Base-by-base conservation (phyloP, 2,113 vertebrate genomes). In the Peromyscus maniculatus region DNA sequence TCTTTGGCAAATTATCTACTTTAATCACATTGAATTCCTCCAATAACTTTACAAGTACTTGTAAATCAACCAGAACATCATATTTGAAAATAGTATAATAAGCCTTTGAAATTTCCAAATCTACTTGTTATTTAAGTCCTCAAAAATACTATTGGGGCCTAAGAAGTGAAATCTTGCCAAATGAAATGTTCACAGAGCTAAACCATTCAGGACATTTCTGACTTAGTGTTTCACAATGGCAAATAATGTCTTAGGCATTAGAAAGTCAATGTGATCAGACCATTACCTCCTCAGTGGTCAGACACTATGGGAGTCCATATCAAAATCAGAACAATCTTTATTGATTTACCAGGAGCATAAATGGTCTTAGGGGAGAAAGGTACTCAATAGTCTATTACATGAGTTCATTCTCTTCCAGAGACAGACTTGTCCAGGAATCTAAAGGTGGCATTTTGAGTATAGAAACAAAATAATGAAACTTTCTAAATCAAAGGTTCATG, bases 321-420 rank as follows among this genome's bases (percentile, higher is more conserved):
- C 33, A 93, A 96, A 94, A 93, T 69, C 67, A 95, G 39, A 94
- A 67, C 36, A 5, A 33, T 77, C 69, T 89, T 86, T 62, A 95
- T 67, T 84, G 93, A 94, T 91, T 95, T 77, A 33, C 36, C 46
- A 33, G 3, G 36, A 92, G n/a, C 77, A 33, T 4, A 52, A 64
- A 87, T 43, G 28, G 7, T 66, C 55, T 71, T 49, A 80, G 77
- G 26, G 64, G 46, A 84, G 59, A 91, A 49, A 96, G 84, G 43
- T 69, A 86, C 83, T 91, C n/a, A 24, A 88, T 89, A 75, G 28
- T 55, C 49, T 19, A 67, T 96, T 89, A 24, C 36, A 80, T 92
- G 57, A 62, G 26, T 55, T 31, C 31, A 9, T 77, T 95, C 9
- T 91, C 33, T 22, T 92, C n/a, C 33, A 7, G 24, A 84, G 33